phyloP scores from a whole-genome alignment of 1,140 invertebrate species.

The Bombus soroeensis region DNA sequence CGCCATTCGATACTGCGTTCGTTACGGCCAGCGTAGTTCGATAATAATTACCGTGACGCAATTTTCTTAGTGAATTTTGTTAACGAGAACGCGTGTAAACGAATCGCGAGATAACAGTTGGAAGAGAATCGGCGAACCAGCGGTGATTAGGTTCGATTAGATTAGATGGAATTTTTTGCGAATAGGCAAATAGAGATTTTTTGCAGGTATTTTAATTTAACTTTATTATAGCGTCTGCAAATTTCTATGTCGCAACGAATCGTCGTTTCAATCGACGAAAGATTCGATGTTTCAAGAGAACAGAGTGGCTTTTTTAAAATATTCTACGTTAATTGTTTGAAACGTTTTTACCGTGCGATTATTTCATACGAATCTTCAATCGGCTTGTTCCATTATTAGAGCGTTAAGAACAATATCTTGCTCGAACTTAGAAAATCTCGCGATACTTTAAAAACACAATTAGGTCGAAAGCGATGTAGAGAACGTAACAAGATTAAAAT shows the following conservation, averaged over 20 bases:
- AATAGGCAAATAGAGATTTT: background rate
- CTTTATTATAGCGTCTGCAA: no score
- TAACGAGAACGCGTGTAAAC: background rate
- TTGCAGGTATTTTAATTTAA: no score
- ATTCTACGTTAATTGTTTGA: no score
- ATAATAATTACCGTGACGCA: conserved; percentile 68
- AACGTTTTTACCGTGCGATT: no score
- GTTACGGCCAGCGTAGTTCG: conserved; percentile 43
- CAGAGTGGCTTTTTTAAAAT: no score
- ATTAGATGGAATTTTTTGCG: background rate
- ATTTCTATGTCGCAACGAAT: no score
- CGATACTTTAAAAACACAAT: background rate
- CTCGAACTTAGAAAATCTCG: background rate
- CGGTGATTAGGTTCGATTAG: no score
- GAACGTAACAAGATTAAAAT: background rate
- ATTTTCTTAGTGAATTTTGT: conserved; percentile 21
- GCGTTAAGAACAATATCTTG: background rate
- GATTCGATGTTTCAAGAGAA: no score
- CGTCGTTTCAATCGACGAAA: no score
- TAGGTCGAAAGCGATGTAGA: background rate
- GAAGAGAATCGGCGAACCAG: background rate
- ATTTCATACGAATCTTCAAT: no score
- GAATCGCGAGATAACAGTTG: background rate
- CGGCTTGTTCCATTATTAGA: no score
- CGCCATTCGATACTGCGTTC: conserved; percentile 66